Conservation (phyloP, 2,113 vertebrate genomes). For the Percopsis transmontana region DNA sequence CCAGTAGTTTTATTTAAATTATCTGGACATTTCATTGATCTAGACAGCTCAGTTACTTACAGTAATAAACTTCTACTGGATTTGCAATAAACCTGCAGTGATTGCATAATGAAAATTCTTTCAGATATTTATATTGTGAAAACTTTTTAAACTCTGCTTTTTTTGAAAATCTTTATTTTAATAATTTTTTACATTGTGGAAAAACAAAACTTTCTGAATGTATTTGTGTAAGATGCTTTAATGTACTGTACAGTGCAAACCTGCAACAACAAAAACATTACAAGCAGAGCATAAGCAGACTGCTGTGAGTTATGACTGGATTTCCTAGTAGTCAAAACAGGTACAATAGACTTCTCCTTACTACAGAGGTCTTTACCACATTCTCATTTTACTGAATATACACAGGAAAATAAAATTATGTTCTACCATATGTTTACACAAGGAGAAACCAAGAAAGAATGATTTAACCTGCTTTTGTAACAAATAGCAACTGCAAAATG, state of each 20-base stretch:
- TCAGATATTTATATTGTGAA: constrained; percentile 22
- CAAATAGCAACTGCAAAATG: background rate
- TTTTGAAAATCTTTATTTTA: constrained; percentile 63
- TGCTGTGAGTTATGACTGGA: too few species aligned
- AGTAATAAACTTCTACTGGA: constrained; percentile 13
- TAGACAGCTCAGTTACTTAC: constrained; percentile 27
- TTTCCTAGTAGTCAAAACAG: background rate
- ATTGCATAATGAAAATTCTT: constrained; percentile 27
- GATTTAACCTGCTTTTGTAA: too few species aligned
- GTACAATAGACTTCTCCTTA: background rate
- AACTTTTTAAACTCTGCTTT: constrained; percentile 16
- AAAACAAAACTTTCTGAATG: constrained; percentile 58
- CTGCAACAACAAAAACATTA: too few species aligned
- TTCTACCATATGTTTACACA: too few species aligned
- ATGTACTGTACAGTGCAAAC: too few species aligned
- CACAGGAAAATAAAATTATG: too few species aligned
- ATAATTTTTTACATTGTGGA: constrained; percentile 29
- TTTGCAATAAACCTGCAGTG: constrained; percentile 24
- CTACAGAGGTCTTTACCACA: too few species aligned
- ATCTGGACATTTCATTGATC: constrained; percentile 45
- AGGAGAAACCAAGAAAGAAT: too few species aligned
- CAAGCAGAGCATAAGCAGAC: too few species aligned
- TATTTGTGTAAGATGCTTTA: constrained; percentile 40
- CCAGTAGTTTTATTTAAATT: constrained; percentile 61
- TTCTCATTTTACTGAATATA: too few species aligned